A percentile compares a stretch with the other conserved stretches of the same genome.
Evolutionary conservation across 2,113 vertebrate genomes (phyloP).

Genomic region (Globicephala melas): DNA sequence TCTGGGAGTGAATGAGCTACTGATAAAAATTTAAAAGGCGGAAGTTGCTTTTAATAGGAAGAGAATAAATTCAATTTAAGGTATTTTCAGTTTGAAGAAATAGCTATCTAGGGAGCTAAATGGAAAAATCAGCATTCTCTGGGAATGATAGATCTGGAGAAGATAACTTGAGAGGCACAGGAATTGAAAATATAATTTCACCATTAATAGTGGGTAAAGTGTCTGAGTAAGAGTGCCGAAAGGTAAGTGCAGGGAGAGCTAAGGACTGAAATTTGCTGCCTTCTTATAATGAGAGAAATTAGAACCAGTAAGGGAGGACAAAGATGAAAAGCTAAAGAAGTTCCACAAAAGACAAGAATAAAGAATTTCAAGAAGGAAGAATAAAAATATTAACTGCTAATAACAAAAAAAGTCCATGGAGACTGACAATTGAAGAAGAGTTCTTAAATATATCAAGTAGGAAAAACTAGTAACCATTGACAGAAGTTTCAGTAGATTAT

Average conservation of each 20-base stretch:
- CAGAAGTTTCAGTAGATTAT: background rate
- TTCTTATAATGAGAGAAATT: background rate
- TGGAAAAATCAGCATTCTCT: background rate
- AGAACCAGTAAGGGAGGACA: background rate
- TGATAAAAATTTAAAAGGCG: background rate
- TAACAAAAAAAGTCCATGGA: background rate
- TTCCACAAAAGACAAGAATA: background rate
- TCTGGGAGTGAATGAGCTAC: background rate
- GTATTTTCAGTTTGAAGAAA: background rate
- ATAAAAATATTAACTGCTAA: background rate
- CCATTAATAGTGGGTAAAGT: background rate
- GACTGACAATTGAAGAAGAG: background rate
- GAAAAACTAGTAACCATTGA: background rate
- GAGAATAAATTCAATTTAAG: background rate
- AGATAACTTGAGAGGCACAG: background rate
- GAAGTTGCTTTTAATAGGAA: background rate
- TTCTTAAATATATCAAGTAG: background rate
- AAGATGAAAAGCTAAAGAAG: background rate
- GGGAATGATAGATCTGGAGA: background rate
- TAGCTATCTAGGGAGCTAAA: background rate
- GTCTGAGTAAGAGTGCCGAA: background rate
- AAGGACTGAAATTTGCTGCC: background rate
- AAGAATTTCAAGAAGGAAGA: background rate
- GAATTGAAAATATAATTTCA: background rate
- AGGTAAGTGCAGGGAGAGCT: background rate